These are phyloP conservation scores for Apocheima hispidaria DNA, from an alignment of 2,888 invertebrate genomes.

Conservation along the genomic window DNA sequence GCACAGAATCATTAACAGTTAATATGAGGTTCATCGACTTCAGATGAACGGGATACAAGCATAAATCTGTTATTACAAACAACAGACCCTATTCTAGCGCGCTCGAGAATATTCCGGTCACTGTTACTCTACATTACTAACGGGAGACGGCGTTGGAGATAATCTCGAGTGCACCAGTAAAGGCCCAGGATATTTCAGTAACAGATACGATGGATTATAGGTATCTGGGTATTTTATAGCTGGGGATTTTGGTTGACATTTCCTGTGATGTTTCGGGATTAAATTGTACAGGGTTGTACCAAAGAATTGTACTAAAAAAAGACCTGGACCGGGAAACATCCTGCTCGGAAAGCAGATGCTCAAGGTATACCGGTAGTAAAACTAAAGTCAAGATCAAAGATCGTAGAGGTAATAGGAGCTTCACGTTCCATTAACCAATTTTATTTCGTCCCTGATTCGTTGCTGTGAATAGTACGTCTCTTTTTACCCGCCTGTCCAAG, in stretches of 20 bases:
- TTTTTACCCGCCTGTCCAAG: no score
- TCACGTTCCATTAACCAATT: no score
- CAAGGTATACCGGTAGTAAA: no score
- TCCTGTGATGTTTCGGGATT: neutral
- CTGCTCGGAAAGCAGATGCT: no score
- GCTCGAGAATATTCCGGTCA: neutral
- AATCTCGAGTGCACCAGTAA: neutral
- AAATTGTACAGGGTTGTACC: neutral
- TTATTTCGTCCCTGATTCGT: no score
- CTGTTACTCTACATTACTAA: neutral
- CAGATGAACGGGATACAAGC: neutral
- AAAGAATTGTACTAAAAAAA: neutral
- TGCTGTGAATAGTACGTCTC: no score
- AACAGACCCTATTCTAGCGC: neutral
- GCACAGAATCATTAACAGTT: neutral
- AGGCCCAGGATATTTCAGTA: neutral
- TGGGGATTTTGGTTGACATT: conserved; percentile 8
- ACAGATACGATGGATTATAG: conserved; percentile 1
- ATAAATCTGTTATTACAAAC: conserved; percentile 5
- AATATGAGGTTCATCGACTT: conserved; percentile 8
- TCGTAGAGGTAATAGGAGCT: no score
- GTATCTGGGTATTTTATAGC: conserved; percentile 3
- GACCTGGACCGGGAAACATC: no score
- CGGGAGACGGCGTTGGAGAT: neutral
- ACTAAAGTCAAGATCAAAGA: no score